Evolutionary conservation across 2,888 invertebrate species (phyloP).

Genomic region (Drosophila atripex): DNA sequence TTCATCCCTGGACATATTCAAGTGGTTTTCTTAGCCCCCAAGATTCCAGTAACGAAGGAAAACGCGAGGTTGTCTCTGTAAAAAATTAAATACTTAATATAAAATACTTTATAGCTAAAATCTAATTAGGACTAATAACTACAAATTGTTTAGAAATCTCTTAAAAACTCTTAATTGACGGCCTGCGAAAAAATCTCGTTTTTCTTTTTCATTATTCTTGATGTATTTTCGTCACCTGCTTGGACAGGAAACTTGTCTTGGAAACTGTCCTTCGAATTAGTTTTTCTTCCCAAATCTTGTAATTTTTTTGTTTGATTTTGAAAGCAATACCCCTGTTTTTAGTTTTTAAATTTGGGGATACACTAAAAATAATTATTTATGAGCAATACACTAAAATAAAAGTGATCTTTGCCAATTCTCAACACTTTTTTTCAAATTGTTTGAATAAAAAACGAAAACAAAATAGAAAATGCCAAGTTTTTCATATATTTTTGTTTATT

Average conservation of each 20-base stretch:
- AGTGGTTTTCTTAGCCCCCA: neutral
- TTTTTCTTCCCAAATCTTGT: neutral
- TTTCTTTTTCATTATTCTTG: neutral
- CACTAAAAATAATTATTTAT: too few relatives aligned
- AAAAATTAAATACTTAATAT: neutral
- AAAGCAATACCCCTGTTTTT: neutral
- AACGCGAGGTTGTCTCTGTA: neutral
- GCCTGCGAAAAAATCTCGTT: neutral
- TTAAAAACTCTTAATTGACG: too few relatives aligned
- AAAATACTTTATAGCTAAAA: neutral
- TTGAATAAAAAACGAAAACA: slow-evolving; percentile 19
- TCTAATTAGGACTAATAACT: neutral
- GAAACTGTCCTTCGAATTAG: too few relatives aligned
- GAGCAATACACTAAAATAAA: neutral
- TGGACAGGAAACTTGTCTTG: neutral
- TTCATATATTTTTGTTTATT: neutral
- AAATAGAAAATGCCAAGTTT: neutral
- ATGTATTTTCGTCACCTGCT: neutral
- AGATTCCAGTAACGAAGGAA: neutral
- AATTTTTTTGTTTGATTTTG: neutral
- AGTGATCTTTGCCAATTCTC: slow-evolving; percentile 3
- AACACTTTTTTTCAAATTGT: slow-evolving; percentile 14
- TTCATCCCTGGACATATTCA: neutral
- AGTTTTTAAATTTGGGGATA: too few relatives aligned
- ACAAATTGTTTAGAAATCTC: too few relatives aligned